Percentiles rank a stretch among this genome's conserved stretches.
Conservation (phyloP, 2,888 invertebrate genomes). For the Pristionchus entomophagus region DNA sequence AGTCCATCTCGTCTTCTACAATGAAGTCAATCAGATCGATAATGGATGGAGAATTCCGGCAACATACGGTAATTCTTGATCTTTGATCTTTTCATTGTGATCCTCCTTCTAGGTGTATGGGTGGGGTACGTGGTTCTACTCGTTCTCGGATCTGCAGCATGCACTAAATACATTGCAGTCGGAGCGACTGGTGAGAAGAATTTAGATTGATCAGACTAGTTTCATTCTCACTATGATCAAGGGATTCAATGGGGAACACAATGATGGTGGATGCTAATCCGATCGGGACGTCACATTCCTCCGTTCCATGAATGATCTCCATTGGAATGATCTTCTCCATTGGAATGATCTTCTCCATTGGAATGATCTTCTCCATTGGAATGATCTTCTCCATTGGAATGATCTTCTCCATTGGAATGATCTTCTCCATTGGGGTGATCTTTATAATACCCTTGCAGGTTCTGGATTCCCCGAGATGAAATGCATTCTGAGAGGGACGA, state of each 20-base stretch:
- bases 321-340: no score
- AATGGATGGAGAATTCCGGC: constrained; percentile 17
- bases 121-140: constrained; percentile 1
- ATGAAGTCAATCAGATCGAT: constrained; percentile 17
- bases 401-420: no score
- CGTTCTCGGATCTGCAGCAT: background rate
- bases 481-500: constrained; percentile 9
- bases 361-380: no score
- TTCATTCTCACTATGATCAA: no score
- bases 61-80: background rate
- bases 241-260: no score
- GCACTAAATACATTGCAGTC: background rate
- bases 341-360: no score
- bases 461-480: constrained; percentile 41
- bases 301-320: no score
- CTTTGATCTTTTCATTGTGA: background rate
- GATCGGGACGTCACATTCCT: no score
- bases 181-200: background rate
- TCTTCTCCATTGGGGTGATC: no score
- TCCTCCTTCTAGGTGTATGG: background rate
- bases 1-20: constrained; percentile 17
- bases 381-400: no score
- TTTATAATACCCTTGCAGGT: background rate
- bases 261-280: no score
- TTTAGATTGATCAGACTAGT: no score